Percentiles rank a stretch among this genome's conserved stretches.
Evolutionary conservation across 2,113 vertebrate genomes (phyloP).

Genomic region (Rhabdomys dilectus): DNA sequence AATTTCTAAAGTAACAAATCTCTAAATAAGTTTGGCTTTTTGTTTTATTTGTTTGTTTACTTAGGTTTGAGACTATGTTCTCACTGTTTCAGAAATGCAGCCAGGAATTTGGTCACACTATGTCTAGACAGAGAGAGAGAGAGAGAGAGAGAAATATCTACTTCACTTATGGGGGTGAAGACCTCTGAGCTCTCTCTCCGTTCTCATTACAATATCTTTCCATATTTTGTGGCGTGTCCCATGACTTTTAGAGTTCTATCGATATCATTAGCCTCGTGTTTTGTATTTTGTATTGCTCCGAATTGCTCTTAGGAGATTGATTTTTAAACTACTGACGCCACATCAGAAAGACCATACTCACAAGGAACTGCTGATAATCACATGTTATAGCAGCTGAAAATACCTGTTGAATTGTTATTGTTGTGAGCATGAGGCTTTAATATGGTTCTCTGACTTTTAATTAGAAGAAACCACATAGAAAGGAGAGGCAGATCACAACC

Average conservation of each 20-base stretch:
- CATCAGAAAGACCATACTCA: neutral
- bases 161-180: neutral
- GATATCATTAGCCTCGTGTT: neutral
- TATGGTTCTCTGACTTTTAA: constrained; percentile 23
- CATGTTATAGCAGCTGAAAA: neutral
- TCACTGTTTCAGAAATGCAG: neutral
- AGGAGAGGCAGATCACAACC: neutral
- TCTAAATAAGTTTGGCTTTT: neutral
- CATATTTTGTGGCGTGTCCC: neutral
- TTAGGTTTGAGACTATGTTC: neutral
- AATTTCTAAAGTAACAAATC: neutral
- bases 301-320: neutral
- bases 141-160: neutral
- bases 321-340: neutral
- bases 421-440: neutral
- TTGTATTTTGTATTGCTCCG: neutral
- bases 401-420: neutral
- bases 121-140: neutral
- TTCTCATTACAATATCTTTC: neutral
- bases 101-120: neutral
- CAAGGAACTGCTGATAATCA: neutral
- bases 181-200: neutral
- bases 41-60: neutral
- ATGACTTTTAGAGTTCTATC: neutral
- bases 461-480: constrained; percentile 1